Evolutionary conservation across 2,113 vertebrate genomes (phyloP).

Genomic region (Cryptomyrus ogoouensis): DNA sequence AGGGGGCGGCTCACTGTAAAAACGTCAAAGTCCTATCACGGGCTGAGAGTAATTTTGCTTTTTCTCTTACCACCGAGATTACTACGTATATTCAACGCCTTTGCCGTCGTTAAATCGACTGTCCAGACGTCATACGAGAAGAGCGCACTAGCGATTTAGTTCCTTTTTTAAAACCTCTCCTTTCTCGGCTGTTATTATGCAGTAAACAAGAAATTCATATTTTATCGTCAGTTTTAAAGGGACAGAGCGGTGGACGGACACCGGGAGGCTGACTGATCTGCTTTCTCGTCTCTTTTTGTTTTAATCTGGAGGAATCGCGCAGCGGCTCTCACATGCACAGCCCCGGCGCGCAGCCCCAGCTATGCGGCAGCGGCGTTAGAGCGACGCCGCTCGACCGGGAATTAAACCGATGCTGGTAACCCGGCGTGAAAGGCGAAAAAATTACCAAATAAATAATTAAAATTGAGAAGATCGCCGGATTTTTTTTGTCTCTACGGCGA

Average conservation of each 20-base stretch:
- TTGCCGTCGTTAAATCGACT: background rate
- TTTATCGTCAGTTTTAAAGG: conserved; percentile 12
- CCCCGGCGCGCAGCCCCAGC: background rate
- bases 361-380: background rate
- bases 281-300: background rate
- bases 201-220: background rate
- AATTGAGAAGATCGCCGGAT: background rate
- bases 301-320: background rate
- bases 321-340: background rate
- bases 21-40: background rate
- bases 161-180: background rate
- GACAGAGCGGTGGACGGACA: background rate
- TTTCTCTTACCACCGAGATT: background rate
- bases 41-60: background rate
- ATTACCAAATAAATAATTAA: background rate
- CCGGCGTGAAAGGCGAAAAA: background rate
- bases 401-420: background rate
- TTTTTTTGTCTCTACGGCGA: conserved; percentile 9
- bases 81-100: background rate
- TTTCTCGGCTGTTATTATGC: background rate
- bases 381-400: background rate
- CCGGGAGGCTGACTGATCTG: background rate
- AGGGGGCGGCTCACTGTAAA: background rate
- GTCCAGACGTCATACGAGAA: background rate
- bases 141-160: background rate